Evolutionary conservation across 2,888 invertebrate species (phyloP).

Genomic region (Pegoplata infirma): DNA sequence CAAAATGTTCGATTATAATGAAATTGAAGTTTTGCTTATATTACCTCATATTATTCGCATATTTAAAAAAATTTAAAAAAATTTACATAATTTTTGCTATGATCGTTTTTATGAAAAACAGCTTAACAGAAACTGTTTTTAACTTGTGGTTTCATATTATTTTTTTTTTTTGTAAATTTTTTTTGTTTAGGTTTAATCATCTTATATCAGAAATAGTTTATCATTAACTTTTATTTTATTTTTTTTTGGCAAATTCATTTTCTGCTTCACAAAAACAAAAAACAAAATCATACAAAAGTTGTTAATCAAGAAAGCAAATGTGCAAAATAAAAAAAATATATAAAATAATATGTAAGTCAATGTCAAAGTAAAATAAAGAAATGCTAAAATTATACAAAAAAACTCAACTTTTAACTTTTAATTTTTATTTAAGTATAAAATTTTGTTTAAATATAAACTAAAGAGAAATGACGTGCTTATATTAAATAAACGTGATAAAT

Average conservation of each 20-base stretch:
- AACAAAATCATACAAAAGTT: no score
- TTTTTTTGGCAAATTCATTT: conserved; percentile 1
- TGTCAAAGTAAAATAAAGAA: conserved; percentile 51
- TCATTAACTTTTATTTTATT: not conserved
- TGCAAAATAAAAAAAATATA: conserved; percentile 32
- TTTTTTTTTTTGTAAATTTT: not conserved
- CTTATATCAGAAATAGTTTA: conserved; percentile 34
- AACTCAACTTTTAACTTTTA: no score
- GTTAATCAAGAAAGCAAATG: conserved; percentile 50
- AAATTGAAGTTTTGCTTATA: not conserved
- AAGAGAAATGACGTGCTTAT: no score
- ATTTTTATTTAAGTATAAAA: no score
- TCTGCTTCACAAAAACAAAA: conserved; percentile 14
- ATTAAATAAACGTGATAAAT: no score
- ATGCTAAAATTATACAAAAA: conserved; percentile 21
- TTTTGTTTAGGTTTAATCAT: conserved; percentile 19
- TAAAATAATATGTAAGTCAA: conserved; percentile 56
- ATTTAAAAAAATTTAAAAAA: no score
- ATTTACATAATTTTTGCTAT: conserved; percentile 55
- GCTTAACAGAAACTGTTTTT: not conserved
- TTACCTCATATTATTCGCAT: conserved; percentile 32
- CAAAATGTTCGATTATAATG: no score
- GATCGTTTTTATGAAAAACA: conserved; percentile 9
- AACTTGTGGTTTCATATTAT: conserved; percentile 4
- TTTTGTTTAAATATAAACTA: no score